Base-by-base conservation (phyloP, 2,888 invertebrate species). In the Leucoma salicis region DNA sequence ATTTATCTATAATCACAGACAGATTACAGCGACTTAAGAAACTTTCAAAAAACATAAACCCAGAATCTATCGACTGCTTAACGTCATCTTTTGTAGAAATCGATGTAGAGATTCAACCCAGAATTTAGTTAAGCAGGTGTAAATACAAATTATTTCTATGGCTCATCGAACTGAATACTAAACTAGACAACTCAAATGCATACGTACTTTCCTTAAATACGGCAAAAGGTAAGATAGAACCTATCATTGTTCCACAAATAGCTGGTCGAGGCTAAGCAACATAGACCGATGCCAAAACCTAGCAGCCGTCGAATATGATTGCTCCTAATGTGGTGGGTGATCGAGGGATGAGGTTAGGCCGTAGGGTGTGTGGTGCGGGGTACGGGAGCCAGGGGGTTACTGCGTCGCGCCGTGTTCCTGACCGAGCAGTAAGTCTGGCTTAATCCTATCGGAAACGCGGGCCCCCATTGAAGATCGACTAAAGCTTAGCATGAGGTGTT, bases 361-460 rank as follows among this genome's bases (percentile, higher is more conserved):
- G 57, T 56, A 56, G 59, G 66, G 57, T 60, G 63, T 53, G 56
- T 54, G 60, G 69, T 42, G 21, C 42, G 66, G 66, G 59, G 45
- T 53, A 43, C 43, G 44, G 58, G 52, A 64, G 25, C 31, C 61
- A 60, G 61, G 65, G 62, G 67, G 66, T 62, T 61, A 66, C 70
- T 79, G 80, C 82, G 80, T 79, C 78, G 77, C 80, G 74, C 75
- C 82, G 84, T 82, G 83, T 81, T 85, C 70, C 86, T 85, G 86
- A 85, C 87, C 86, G 85, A 86, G 83, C 88, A 87, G 88, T 89
- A 89, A 89, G 88, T 87, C 88, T 87, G 78, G 80, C 82, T 81
- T 88, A 88, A 89, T 88, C 87, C 88, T 86, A 88, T 87, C 85
- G 86, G 85, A 88, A 87, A 83, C 85, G 84, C 80, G 82, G 78